Percentiles rank a stretch among this genome's conserved stretches.
phyloP scores from a whole-genome alignment of 2,888 invertebrate species.

The Pseudeuparius sepicola region DNA sequence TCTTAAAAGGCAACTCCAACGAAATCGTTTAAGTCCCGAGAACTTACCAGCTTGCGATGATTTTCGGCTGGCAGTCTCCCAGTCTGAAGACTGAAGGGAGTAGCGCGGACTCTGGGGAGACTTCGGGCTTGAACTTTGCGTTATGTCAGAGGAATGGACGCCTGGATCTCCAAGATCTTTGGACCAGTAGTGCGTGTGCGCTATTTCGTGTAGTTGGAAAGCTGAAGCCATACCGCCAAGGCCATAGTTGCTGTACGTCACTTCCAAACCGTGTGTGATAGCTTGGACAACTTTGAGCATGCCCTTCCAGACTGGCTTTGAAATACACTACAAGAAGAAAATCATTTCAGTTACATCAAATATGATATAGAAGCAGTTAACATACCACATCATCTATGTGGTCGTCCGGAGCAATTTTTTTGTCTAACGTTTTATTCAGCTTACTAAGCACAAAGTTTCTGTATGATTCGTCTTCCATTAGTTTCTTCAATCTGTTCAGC shows the following conservation, averaged over 20 bases:
- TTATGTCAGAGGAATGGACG: slow-evolving; percentile 36
- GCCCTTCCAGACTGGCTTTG: slow-evolving; percentile 91
- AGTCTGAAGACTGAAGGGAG: slow-evolving; percentile 44
- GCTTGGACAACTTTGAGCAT: slow-evolving; percentile 88
- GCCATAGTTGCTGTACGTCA: slow-evolving; percentile 86
- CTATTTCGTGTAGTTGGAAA: slow-evolving; percentile 94
- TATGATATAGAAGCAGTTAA: too few relatives aligned
- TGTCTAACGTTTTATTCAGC: slow-evolving; percentile 85
- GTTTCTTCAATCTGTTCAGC: slow-evolving; percentile 78
- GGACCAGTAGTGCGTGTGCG: slow-evolving; percentile 97
- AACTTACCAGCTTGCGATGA: slow-evolving; percentile 52
- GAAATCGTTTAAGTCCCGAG: slow-evolving; percentile 3
- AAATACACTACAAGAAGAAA: slow-evolving; percentile 58
- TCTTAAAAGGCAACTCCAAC: background rate
- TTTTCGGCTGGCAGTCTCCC: slow-evolving; percentile 52
- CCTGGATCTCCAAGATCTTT: slow-evolving; percentile 62
- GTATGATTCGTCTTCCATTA: slow-evolving; percentile 99
- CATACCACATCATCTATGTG: slow-evolving; percentile 95
- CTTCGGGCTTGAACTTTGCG: slow-evolving; percentile 53
- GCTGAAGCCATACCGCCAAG: slow-evolving; percentile 96
- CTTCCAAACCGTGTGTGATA: slow-evolving; percentile 81
- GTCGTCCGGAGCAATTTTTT: slow-evolving; percentile 89
- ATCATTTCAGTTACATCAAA: too few relatives aligned
- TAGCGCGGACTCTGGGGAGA: slow-evolving; percentile 53
- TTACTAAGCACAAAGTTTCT: slow-evolving; percentile 91